phyloP scores from a whole-genome alignment of 2,888 invertebrate genomes.

The Stegana nigrithorax region DNA sequence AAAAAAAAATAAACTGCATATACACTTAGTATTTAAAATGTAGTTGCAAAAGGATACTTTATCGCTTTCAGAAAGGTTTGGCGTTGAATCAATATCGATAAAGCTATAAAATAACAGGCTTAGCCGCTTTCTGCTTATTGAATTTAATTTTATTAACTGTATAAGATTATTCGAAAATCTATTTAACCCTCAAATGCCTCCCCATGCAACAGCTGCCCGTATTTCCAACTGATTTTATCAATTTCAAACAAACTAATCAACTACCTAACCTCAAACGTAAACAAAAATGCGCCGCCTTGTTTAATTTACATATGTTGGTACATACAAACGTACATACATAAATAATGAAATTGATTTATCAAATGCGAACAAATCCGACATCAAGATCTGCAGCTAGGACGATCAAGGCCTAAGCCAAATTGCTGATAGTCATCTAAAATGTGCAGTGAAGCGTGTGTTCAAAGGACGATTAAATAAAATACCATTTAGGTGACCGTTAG shows the following conservation, averaged over 20 bases:
- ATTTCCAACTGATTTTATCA: conserved; percentile 19
- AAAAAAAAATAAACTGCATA: conserved; percentile 23
- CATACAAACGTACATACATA: no score
- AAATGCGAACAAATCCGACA: conserved; percentile 36
- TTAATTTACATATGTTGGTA: conserved; percentile 54
- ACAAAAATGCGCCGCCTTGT: conserved; percentile 8
- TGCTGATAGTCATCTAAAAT: conserved; percentile 56
- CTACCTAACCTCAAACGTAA: conserved; percentile 30
- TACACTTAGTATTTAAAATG: no score
- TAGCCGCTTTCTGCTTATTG: no score
- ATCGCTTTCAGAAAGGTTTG: no score
- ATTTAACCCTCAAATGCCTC: no score
- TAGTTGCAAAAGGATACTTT: no score
- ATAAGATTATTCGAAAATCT: no score
- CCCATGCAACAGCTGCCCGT: conserved; percentile 2
- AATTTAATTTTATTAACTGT: no score
- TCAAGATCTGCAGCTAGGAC: conserved; percentile 44
- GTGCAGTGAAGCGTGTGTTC: conserved; percentile 34
- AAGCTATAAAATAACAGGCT: no score
- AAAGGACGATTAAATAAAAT: conserved; percentile 3
- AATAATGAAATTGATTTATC: conserved; percentile 54
- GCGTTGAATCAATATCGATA: no score
- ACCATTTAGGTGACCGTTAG: neutral
- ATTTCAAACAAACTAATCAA: conserved; percentile 40
- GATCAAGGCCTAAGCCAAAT: conserved; percentile 49